Evolutionary conservation across 2,888 invertebrate species (phyloP).

Genomic region (Drosophila cognata): DNA sequence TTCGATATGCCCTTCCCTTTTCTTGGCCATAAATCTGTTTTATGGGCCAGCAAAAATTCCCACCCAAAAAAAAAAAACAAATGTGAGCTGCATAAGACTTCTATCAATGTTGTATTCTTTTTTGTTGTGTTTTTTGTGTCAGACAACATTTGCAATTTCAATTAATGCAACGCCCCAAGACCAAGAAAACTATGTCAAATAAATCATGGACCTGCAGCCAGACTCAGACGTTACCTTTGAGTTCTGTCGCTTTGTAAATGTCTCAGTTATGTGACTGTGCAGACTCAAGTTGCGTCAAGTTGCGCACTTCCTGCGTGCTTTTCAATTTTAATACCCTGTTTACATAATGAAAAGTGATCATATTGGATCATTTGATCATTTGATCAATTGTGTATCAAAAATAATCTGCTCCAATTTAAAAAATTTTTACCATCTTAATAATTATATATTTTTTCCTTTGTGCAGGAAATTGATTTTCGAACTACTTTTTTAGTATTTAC

Average conservation of each 20-base stretch:
- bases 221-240: constrained; percentile 23
- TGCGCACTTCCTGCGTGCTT: constrained; percentile 60
- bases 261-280: constrained; percentile 55
- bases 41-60: constrained; percentile 66
- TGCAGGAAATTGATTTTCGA: neutral
- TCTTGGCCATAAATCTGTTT: constrained; percentile 73
- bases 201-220: constrained; percentile 72
- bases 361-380: neutral
- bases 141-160: constrained; percentile 79
- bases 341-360: neutral
- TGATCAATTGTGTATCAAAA: no score
- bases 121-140: neutral
- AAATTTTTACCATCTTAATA: neutral
- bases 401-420: neutral
- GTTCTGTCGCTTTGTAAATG: constrained; percentile 33
- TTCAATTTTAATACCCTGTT: constrained; percentile 5
- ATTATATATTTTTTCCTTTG: neutral
- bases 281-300: constrained; percentile 48
- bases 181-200: constrained; percentile 78
- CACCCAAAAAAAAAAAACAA: constrained; percentile 44
- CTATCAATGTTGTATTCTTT: constrained; percentile 63
- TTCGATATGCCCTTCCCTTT: constrained; percentile 63
- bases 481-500: neutral
- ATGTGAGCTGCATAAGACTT: constrained; percentile 73
- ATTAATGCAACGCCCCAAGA: constrained; percentile 79